Evolutionary conservation across 2,113 vertebrate genomes (phyloP).

Genomic region (Ovis aries): ARS-UI_Ramb_v3.0 NC_056054.1:212938001-212938500

Average conservation of each 20-base stretch:
- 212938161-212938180: neutral
- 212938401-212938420: neutral
- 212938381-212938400: neutral
- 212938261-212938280: neutral
- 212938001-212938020: neutral
- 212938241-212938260: neutral
- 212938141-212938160: neutral
- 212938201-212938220: neutral
- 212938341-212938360: slow-evolving; percentile 36
- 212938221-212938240: slow-evolving; percentile 8
- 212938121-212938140: neutral
- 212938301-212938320: neutral
- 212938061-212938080: neutral
- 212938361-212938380: slow-evolving; percentile 14
- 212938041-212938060: accelerated
- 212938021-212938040: neutral
- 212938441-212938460: neutral
- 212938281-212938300: neutral
- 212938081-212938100: neutral
- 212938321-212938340: neutral
- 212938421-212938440: slow-evolving; percentile 7
- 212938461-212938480: slow-evolving; percentile 17
- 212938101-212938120: neutral
- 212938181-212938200: neutral
- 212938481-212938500: neutral